These are phyloP conservation scores for Melierax canorus DNA, from an alignment of 2,113 vertebrate species.

Conservation along the genomic window DNA sequence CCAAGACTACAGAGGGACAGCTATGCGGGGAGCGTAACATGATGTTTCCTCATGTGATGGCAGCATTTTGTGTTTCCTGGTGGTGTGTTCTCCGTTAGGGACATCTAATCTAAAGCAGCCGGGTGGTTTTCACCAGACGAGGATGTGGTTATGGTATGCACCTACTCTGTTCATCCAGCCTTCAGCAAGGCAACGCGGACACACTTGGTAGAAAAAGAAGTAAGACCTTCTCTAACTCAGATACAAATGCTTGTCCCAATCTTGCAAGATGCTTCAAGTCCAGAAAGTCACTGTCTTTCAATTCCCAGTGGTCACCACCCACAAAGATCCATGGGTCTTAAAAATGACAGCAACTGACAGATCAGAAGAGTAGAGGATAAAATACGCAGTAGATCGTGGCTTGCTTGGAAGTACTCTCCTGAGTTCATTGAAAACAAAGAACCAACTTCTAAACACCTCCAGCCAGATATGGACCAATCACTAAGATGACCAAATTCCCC, in stretches of 20 bases:
- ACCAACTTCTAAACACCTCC: neutral
- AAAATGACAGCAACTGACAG: neutral
- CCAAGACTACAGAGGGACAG: neutral
- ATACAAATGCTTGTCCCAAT: neutral
- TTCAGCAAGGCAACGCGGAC: neutral
- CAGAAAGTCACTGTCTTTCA: neutral
- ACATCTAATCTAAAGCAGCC: neutral
- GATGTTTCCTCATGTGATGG: neutral
- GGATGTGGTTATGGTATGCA: neutral
- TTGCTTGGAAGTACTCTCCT: neutral
- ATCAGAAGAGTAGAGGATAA: neutral
- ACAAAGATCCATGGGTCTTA: neutral
- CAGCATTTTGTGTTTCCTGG: neutral
- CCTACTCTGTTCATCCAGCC: neutral
- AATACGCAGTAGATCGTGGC: neutral
- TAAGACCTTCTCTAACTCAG: neutral
- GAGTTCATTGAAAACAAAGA: neutral
- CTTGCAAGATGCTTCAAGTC: neutral
- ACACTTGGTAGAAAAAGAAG: neutral
- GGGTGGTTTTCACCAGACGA: neutral
- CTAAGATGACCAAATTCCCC: neutral
- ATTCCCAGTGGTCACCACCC: neutral
- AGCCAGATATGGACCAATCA: neutral
- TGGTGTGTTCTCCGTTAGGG: neutral
- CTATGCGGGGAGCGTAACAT: rapidly evolving